phyloP scores from a whole-genome alignment of 2,888 invertebrate genomes.

The Andrena bicolor region DNA sequence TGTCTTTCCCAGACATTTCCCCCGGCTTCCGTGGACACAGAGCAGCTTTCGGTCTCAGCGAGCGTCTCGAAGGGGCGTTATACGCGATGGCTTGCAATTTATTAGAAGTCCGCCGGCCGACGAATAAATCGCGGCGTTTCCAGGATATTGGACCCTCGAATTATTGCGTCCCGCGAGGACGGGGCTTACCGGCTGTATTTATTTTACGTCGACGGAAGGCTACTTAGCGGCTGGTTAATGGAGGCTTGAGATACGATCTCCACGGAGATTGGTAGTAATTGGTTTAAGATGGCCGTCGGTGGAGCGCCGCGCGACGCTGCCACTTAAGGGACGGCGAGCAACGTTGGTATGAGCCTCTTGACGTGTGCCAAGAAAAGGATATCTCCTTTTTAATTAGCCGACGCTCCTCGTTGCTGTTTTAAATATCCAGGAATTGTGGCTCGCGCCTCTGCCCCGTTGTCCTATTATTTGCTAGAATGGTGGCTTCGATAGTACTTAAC shows the following conservation, averaged over 20 bases:
- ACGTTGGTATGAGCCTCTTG: not conserved
- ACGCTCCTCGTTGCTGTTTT: not conserved
- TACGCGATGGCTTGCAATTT: conserved; percentile 52
- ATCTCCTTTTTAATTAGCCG: not conserved
- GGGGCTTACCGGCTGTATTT: conserved; percentile 40
- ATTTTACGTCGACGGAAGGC: conserved; percentile 49
- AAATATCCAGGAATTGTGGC: not conserved
- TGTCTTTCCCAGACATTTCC: conserved; percentile 3
- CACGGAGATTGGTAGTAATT: conserved; percentile 48
- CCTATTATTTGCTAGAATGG: too few species aligned
- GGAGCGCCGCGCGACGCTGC: conserved; percentile 18
- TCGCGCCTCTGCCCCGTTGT: not conserved
- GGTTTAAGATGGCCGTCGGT: conserved; percentile 42
- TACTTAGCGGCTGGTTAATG: conserved; percentile 54
- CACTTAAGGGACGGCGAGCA: conserved; percentile 48
- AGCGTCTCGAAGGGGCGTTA: not conserved
- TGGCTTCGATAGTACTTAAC: too few species aligned
- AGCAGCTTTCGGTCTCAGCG: not conserved
- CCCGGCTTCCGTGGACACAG: not conserved
- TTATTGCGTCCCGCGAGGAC: conserved; percentile 39
- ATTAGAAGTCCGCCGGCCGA: conserved; percentile 39
- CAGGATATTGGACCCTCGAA: conserved; percentile 37
- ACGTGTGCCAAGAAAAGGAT: not conserved
- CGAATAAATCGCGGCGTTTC: conserved; percentile 56
- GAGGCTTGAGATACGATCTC: conserved; percentile 46